These are phyloP conservation scores for Psilopogon haemacephalus DNA, from an alignment of 2,113 vertebrate species.

Conservation along the genomic window DNA sequence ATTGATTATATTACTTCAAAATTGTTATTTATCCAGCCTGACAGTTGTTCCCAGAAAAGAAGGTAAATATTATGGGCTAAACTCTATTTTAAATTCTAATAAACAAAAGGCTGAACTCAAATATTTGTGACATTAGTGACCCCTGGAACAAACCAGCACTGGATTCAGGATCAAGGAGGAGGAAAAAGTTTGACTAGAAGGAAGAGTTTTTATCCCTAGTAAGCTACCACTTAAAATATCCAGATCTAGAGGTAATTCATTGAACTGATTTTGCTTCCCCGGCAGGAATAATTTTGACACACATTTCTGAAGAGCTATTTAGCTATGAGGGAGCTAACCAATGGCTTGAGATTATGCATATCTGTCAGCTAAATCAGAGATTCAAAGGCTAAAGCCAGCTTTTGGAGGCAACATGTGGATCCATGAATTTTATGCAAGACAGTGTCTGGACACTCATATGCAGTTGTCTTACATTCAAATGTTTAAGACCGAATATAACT, in stretches of 20 bases:
- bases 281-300: slow-evolving; percentile 31
- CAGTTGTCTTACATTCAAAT: slow-evolving; percentile 2
- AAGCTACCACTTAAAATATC: not conserved
- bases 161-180: not conserved
- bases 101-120: slow-evolving; percentile 2
- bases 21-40: slow-evolving; percentile 9
- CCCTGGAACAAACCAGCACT: not conserved
- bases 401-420: slow-evolving; percentile 3
- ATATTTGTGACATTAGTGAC: not conserved
- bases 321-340: not conserved
- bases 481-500: slow-evolving; percentile 17
- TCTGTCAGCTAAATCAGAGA: slow-evolving; percentile 59
- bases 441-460: slow-evolving; percentile 24
- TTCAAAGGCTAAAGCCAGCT: slow-evolving; percentile 43
- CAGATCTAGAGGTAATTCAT: slow-evolving; percentile 23
- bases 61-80: slow-evolving; percentile 16
- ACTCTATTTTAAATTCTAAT: not conserved
- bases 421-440: slow-evolving; percentile 18
- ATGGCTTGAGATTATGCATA: slow-evolving; percentile 23
- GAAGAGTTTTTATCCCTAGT: not conserved
- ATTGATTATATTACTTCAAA: slow-evolving; percentile 15
- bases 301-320: slow-evolving; percentile 7
- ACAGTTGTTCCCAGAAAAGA: not conserved
- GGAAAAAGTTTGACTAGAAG: not conserved
- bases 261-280: slow-evolving; percentile 3